Evolutionary conservation across 2,113 vertebrate species (phyloP), one percentile per base, ranked within the genome.

Genomic region (Phalacrocorax brasilianus): DNA sequence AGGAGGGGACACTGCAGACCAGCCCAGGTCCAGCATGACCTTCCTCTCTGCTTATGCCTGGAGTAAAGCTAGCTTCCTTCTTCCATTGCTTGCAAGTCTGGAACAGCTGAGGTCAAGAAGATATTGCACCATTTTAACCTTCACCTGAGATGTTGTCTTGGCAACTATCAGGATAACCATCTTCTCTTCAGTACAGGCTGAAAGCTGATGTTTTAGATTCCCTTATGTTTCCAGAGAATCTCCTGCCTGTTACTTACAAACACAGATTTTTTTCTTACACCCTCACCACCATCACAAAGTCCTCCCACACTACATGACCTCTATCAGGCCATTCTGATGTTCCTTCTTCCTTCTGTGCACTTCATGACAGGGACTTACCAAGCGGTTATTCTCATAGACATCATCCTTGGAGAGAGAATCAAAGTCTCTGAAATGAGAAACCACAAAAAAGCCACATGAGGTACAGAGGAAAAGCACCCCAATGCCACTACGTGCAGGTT

Each of bases 391-490:
- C 95, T 99, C 99, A 13, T 99, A 99, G 88, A 99, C 97, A 35
- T 99, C 99, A 94, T 99, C 99, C 98, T 99, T 99, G 83, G 99
- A 99, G 86, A 99, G 99, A 2, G 98, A 99, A 91, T 98, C 98
- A 93, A 99, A 99, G 94, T 99, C 98, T 98, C 99, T 99, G 98
- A 35, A 98, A 98, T 9, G 91, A 98, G 79, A 96, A 82, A 96
- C 87, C 92, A 85, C 78, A 92, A 78, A 92, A 47, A 58, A 49
- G 40, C 11, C 9, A 95, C 47, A 35, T 90, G 59, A 56, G 61
- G 28, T 30, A 6, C 33, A 68, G 71, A 79, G 28, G 15, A 59
- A 76, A 24, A 70, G 27, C 28, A n/a, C 8, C 35, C 35, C 49
- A 49, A 7, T 32, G 76, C 70, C 75, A 88, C 35, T n/a, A 72